Evolutionary conservation across 1,140 invertebrate genomes (phyloP), one percentile per base, ranked within the genome.

Genomic region (Trichonephila inaurata): DNA sequence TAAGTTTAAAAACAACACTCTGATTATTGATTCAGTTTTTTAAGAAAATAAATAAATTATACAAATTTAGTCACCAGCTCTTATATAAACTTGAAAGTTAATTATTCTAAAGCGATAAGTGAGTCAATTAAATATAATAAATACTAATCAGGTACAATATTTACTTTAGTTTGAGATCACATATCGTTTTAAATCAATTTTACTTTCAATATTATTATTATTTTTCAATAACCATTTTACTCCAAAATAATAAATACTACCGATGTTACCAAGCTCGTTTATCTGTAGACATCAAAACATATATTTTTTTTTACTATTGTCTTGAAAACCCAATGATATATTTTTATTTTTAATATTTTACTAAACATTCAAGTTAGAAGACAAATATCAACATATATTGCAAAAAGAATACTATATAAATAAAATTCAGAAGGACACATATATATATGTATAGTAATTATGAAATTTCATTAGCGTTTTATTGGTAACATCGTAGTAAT

Each of bases 401-500:
- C n/a, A 10, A 24, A 28, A 28, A 16, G 1, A 51, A 51, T 12
- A 10, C 16, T 69, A 1, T 69, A 18, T 21, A 8, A 69, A 21
- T 21, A 16, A 69, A 24, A 69, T 21, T 69, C 16, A 18, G 16
- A 69, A 21, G n/a, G 24, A 69, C 5, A 16, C 1, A 28, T 28
- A 28, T 28, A 28, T 28, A 28, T 28, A 28, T 28, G 28, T 28
- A 28, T 21, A 69, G 64, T 69, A 16, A 24, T 6, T 21, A 69
- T 58, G 18, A 60, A 60, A 19, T 83, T 24, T 83, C 18, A 83
- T 28, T 83, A 44, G 12, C 82, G 60, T 7, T 60, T 24, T 24
- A 83, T 83, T 88, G 88, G 88, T 89, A 89, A 89, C 88, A 89
- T 77, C 88, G 69, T 77, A 33, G n/a, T 18, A 77, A 89, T 69